Conservation (phyloP, 1,140 invertebrate genomes). For the Maconellicoccus hirsutus region DNA sequence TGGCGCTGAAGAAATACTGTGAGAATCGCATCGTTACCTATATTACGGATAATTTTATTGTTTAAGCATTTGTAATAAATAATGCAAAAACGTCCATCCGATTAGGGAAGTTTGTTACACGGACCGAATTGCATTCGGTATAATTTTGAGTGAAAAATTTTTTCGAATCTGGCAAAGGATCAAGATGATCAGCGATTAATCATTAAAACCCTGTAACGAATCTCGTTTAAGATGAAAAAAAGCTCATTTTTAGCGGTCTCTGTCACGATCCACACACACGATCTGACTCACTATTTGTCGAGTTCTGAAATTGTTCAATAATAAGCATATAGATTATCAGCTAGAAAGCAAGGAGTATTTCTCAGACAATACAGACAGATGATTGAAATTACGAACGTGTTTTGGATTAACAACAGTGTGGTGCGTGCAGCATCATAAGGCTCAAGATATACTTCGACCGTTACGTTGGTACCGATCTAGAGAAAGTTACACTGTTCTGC, state of each 20-base stretch:
- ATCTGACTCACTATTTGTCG: not conserved
- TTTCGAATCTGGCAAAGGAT: not conserved
- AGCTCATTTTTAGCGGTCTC: not conserved
- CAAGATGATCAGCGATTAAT: not conserved
- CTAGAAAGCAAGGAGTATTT: not conserved
- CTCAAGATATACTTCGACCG: not conserved
- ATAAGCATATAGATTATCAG: not conserved
- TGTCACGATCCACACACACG: not conserved
- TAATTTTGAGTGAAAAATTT: not conserved
- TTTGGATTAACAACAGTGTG: not conserved
- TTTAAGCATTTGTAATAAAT: too few relatives aligned
- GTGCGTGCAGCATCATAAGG: conserved; percentile 2
- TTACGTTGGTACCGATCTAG: not conserved
- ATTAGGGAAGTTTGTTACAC: too few relatives aligned
- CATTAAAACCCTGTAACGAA: not conserved
- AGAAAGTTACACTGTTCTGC: conserved; percentile 1
- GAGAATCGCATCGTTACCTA: too few relatives aligned
- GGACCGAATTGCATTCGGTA: too few relatives aligned
- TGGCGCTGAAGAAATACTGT: not conserved
- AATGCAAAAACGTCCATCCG: too few relatives aligned
- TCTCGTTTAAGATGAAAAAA: not conserved
- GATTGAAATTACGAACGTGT: not conserved
- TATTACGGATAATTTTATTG: too few relatives aligned
- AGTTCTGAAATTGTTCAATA: too few relatives aligned
- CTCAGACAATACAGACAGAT: not conserved